These are phyloP conservation scores for Catostylus mosaicus DNA, from an alignment of 30 jellyfish, hydroid and myxozoan species.

Conservation along the genomic window DNA sequence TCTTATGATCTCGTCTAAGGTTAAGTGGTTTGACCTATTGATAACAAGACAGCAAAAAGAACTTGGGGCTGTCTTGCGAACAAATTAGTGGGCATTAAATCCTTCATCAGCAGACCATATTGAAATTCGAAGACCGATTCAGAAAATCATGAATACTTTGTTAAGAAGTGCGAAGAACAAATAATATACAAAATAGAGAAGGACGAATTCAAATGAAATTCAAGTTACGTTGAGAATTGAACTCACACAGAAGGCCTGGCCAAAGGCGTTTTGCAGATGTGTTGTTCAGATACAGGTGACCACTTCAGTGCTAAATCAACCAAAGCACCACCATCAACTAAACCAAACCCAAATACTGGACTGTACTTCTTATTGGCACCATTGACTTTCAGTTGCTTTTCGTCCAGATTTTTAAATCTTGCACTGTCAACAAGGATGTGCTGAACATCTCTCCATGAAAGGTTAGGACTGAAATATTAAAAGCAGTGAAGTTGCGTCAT, in stretches of 20 bases:
- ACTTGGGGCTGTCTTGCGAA: no score
- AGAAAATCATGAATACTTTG: no score
- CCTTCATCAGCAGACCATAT: no score
- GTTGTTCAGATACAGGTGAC: conserved; percentile 86
- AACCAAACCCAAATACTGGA: conserved; percentile 89
- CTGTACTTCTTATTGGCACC: conserved; percentile 87
- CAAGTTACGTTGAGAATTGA: no score
- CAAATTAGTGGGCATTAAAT: no score
- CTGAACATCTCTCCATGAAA: conserved; percentile 97
- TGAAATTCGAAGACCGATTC: no score
- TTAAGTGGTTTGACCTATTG: no score
- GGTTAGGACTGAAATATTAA: conserved; percentile 63
- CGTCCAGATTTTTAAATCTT: conserved; percentile 57
- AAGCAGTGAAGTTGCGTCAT: not conserved
- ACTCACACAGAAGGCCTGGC: conserved; percentile 54
- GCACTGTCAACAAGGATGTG: conserved; percentile 88
- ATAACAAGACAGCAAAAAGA: no score
- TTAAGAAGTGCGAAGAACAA: no score
- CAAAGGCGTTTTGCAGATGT: conserved; percentile 64
- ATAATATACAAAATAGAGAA: no score
- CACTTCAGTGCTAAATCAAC: conserved; percentile 84
- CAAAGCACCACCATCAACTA: conserved; percentile 83
- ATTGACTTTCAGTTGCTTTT: conserved; percentile 54
- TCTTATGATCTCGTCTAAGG: no score
- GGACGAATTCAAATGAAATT: no score